A percentile compares a stretch with the other conserved stretches of the same genome.
Evolutionary conservation across 2,888 invertebrate species (phyloP).

Genomic region (Polyommatus iphigenia): DNA sequence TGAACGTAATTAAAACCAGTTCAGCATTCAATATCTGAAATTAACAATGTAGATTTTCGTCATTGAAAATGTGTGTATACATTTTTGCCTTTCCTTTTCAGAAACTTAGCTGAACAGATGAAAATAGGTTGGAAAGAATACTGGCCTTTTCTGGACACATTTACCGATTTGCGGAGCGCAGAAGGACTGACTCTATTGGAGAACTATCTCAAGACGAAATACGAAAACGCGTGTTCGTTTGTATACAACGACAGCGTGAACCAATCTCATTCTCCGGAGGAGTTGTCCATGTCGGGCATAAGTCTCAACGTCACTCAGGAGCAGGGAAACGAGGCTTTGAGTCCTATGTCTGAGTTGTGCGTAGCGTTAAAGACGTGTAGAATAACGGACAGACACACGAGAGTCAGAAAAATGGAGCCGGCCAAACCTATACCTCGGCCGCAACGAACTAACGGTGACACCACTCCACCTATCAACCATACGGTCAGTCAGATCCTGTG

Average conservation of each 20-base stretch:
- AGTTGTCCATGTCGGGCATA: slow-evolving; percentile 60
- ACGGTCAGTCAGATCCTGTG: slow-evolving; percentile 68
- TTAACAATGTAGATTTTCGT: too few relatives aligned
- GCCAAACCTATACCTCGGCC: slow-evolving; percentile 61
- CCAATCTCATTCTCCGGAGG: slow-evolving; percentile 55
- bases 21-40: too few relatives aligned
- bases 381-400: slow-evolving; percentile 62
- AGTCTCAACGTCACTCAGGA: slow-evolving; percentile 53
- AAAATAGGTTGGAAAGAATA: slow-evolving; percentile 93
- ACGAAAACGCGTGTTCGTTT: slow-evolving; percentile 66
- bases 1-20: too few relatives aligned
- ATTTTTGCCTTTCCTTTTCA: slow-evolving; percentile 49
- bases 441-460: slow-evolving; percentile 58
- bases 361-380: slow-evolving; percentile 79
- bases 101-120: slow-evolving; percentile 85
- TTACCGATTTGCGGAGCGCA: slow-evolving; percentile 86
- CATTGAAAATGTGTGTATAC: too few relatives aligned
- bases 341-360: slow-evolving; percentile 82
- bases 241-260: slow-evolving; percentile 64
- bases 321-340: slow-evolving; percentile 55
- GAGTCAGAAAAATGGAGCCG: slow-evolving; percentile 64
- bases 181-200: slow-evolving; percentile 89
- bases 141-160: slow-evolving; percentile 93
- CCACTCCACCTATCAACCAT: slow-evolving; percentile 54
- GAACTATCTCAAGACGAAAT: slow-evolving; percentile 82